Percentiles rank a stretch among this genome's conserved stretches.
These are phyloP conservation scores for Hypanus sabinus DNA, from an alignment of 2,113 vertebrate species.

Conservation along the genomic window DNA sequence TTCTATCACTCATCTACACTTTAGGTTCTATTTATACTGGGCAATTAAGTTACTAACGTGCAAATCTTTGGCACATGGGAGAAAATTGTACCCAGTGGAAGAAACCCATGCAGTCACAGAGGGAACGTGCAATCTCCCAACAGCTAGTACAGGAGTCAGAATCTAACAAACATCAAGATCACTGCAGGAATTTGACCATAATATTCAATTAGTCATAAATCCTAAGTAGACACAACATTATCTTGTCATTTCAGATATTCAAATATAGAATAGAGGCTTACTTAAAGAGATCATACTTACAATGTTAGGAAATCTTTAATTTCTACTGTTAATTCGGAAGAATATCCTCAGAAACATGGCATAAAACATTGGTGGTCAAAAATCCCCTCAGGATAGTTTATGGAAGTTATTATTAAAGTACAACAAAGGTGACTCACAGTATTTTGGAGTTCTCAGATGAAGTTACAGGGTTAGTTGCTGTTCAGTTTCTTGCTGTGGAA, in stretches of 20 bases:
- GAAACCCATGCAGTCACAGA: too few relatives aligned
- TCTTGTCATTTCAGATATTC: not conserved
- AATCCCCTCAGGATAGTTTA: not conserved
- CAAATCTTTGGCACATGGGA: too few relatives aligned
- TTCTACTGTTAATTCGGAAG: not conserved
- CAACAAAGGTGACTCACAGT: not conserved
- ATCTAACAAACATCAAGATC: not conserved
- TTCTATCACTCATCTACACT: too few relatives aligned
- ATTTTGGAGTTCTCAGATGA: not conserved
- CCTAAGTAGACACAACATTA: not conserved
- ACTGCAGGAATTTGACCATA: not conserved
- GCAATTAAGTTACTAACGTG: too few relatives aligned
- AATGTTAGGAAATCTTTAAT: too few relatives aligned
- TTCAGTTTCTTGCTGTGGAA: not conserved
- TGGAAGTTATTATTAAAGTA: not conserved
- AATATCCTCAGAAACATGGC: not conserved
- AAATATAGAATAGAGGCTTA: not conserved
- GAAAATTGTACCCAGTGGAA: too few relatives aligned
- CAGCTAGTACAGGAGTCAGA: too few relatives aligned
- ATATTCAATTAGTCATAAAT: not conserved
- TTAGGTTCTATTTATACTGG: too few relatives aligned
- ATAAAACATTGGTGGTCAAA: not conserved
- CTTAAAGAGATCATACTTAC: not conserved
- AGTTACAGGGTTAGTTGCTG: not conserved
- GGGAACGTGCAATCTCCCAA: too few relatives aligned